Base-by-base conservation (phyloP, 2,797 vertebrate genomes). In the Pagetopsis macropterus region DNA sequence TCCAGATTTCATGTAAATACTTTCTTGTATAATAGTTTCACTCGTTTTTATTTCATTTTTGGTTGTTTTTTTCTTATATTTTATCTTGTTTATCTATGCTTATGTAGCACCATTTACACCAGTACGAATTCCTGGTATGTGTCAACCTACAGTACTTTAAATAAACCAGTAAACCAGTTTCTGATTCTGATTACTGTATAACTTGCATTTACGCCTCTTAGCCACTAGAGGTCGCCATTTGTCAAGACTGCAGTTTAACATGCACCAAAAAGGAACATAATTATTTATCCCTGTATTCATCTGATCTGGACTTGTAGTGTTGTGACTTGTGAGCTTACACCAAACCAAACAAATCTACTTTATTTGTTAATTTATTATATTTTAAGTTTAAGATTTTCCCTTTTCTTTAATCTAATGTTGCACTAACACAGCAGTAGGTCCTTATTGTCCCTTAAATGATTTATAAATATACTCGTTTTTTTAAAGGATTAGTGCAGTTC, bases 151-250 rank as follows among this genome's bases (percentile, higher is more conserved):
- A 27, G 27, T 27, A 27, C 23, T 27, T 33, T 9, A 6, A 37
- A 37, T 37, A 37, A 37, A 27, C 27, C 27, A 27, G 27, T 37
- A 37, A 37, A 37, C 33, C 33, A 7, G 33, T 7, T 7, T 37
- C 33, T 37, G 33, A 37, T 37, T 37, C 33, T 9, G 33, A 37
- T 37, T 37, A 37, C 1, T 12, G 1, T 2, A 41, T 16, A 4
- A 55, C 16, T n/a, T 82, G 82, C 48, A 65, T 21, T 77, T 55
- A 9, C 3, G 37, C 0, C 0, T 1, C 23, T 2, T 7, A 14
- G 45, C 85, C 90, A 76, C 72, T 15, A 46, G 88, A 80, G 63
- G 79, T 54, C 76, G 9, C 5, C 16, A 68, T 78, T 63, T 33
- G 1, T 61, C 43, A 52, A 69, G 8, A 13, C 17, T 69, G 17